Evolutionary conservation across 2,888 invertebrate genomes (phyloP).

Genomic region (Thalpophila matura): DNA sequence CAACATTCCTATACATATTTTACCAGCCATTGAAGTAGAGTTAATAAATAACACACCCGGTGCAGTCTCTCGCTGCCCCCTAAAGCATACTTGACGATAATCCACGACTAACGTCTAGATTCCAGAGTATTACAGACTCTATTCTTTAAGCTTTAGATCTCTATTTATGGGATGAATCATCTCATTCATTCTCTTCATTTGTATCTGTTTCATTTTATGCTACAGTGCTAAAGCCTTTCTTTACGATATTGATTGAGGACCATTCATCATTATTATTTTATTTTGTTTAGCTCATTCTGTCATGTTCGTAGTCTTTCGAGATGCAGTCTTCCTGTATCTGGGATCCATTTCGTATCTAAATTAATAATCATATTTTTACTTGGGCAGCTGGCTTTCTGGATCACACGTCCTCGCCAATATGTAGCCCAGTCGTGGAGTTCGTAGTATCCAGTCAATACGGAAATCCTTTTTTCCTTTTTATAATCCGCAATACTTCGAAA

Average conservation of each 20-base stretch:
- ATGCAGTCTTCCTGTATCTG: neutral
- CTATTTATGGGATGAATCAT: slow-evolving; percentile 19
- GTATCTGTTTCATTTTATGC: slow-evolving; percentile 1
- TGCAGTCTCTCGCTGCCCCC: slow-evolving; percentile 4
- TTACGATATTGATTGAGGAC: slow-evolving; percentile 15
- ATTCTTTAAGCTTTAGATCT: slow-evolving; percentile 25
- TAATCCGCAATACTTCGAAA: neutral
- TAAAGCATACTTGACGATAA: slow-evolving; percentile 13
- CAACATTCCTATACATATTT: neutral
- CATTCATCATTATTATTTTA: neutral
- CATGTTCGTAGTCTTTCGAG: neutral
- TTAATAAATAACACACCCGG: slow-evolving; percentile 33
- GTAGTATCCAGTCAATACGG: too few species aligned
- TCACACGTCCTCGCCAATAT: neutral
- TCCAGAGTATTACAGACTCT: slow-evolving; percentile 5
- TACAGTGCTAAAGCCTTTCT: neutral
- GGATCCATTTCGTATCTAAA: too few species aligned
- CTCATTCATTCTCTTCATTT: neutral
- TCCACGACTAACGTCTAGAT: neutral
- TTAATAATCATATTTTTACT: neutral
- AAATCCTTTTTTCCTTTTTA: too few species aligned
- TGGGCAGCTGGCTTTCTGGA: neutral
- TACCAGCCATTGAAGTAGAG: slow-evolving; percentile 4
- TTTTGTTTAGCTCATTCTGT: neutral
- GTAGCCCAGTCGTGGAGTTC: neutral